These are phyloP conservation scores for Dascillus cervinus DNA, from an alignment of 2,888 invertebrate genomes.

Conservation along the genomic window DNA sequence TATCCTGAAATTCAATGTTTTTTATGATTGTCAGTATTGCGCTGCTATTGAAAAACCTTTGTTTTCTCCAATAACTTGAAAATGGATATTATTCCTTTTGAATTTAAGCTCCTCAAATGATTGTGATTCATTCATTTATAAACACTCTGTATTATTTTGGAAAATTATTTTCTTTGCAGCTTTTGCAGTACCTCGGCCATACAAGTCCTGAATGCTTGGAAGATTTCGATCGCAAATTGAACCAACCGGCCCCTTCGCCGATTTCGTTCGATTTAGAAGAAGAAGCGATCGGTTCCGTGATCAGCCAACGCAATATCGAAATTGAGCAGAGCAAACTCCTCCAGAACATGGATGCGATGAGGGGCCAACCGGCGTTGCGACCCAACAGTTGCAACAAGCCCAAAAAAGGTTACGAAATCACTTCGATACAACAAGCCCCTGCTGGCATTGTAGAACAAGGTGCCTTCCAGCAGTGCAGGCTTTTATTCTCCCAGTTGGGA, in stretches of 20 bases:
- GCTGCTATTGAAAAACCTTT: no score
- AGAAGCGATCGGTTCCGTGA: constrained; percentile 76
- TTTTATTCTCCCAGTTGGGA: constrained; percentile 87
- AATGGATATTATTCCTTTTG: no score
- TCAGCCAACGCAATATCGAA: constrained; percentile 80
- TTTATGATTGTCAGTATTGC: no score
- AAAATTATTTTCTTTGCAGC: constrained; percentile 44
- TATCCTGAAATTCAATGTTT: no score
- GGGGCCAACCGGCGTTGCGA: constrained; percentile 31
- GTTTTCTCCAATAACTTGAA: no score
- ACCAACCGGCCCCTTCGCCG: constrained; percentile 70
- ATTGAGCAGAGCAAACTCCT: constrained; percentile 51
- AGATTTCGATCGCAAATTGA: constrained; percentile 59
- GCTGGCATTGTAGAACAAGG: constrained; percentile 19
- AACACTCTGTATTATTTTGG: no score
- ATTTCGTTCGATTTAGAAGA: constrained; percentile 71
- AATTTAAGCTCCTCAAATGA: no score
- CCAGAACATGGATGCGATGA: constrained; percentile 32
- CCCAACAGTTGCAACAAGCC: constrained; percentile 27
- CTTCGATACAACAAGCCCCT: constrained; percentile 19
- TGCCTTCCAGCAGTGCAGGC: constrained; percentile 77
- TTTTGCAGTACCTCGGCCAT: constrained; percentile 83
- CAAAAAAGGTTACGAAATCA: constrained; percentile 17
- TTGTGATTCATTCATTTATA: no score
- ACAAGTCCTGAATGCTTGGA: constrained; percentile 84